Percentiles rank a stretch among this genome's conserved stretches.
Evolutionary conservation across 1,140 invertebrate genomes (phyloP).

Genomic region (Plodia interpunctella): DNA sequence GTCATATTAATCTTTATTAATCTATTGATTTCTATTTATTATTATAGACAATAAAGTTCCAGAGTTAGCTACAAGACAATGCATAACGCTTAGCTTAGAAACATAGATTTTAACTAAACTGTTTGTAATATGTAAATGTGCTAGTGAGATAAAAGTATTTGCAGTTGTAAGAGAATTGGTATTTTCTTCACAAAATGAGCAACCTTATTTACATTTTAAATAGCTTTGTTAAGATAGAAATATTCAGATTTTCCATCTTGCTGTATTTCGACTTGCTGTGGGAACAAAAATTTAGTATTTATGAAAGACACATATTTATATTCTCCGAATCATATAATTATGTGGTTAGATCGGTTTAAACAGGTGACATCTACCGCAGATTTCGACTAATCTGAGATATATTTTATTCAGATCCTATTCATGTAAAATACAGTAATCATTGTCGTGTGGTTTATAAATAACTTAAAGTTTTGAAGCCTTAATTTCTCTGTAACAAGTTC

Average conservation of each 20-base stretch:
- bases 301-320: neutral
- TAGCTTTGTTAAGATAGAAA: too few species aligned
- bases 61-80: too few species aligned
- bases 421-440: too few species aligned
- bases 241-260: too few species aligned
- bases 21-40: too few species aligned
- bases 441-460: neutral
- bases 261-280: too few species aligned
- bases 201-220: too few species aligned
- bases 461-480: too few species aligned
- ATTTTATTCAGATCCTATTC: slow-evolving; percentile 16
- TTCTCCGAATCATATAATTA: neutral
- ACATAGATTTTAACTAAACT: neutral
- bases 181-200: neutral
- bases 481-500: too few species aligned
- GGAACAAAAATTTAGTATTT: neutral
- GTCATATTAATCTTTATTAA: too few species aligned
- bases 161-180: neutral
- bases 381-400: slow-evolving; percentile 12
- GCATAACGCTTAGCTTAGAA: neutral
- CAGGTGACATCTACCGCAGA: neutral
- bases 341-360: slow-evolving; percentile 5
- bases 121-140: neutral
- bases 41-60: too few species aligned
- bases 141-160: neutral